Evolutionary conservation across 1,140 invertebrate species (phyloP), one percentile per base, ranked within the genome.

Genomic region (Antheraea mylitta): DNA sequence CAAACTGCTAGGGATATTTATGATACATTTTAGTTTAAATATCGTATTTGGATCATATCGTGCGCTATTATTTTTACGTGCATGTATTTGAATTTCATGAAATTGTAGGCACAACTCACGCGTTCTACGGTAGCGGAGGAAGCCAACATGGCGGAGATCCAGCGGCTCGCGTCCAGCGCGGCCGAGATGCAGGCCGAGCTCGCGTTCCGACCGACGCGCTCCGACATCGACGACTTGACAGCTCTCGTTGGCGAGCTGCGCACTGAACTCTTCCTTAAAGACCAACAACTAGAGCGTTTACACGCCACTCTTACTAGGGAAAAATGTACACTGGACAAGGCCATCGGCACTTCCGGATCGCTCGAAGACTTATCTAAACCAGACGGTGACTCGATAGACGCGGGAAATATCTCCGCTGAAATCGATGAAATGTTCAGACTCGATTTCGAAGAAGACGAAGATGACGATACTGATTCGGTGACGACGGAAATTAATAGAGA

Each of bases 341-440:
- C 76, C 58, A 70, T 87, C 62, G 86, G 79, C 19, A 90, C 87
- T 37, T 73, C 75, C 1, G 64, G 48, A n/a, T 78, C 79, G 2
- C 68, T 80, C 11, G 85, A 87, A 18, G 76, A 86, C 58, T 64
- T 82, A 64, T 64, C 63, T 59, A 65, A 36, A 59, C 13, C 53
- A n/a, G 68, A 59, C 67, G 22, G 60, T 63, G 71, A 65, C 22
- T 18, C 42, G n/a, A 11, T 59, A 53, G 78, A 89, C 71, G 58
- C 85, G 42, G 80, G 75, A 18, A 82, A 88, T 65, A 85, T 87
- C 13, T 83, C 83, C 22, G 82, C 81, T 10, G 85, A 90, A 58
- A 89, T 90, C 68, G 85, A 89, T 70, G 89, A 89, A 66, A 87
- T 92, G 80, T 91, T 91, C 86, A 80, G 80, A 22, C 80, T 87